Evolutionary conservation across 2,888 invertebrate species (phyloP).

Genomic region (Xestobium rufovillosum): DNA sequence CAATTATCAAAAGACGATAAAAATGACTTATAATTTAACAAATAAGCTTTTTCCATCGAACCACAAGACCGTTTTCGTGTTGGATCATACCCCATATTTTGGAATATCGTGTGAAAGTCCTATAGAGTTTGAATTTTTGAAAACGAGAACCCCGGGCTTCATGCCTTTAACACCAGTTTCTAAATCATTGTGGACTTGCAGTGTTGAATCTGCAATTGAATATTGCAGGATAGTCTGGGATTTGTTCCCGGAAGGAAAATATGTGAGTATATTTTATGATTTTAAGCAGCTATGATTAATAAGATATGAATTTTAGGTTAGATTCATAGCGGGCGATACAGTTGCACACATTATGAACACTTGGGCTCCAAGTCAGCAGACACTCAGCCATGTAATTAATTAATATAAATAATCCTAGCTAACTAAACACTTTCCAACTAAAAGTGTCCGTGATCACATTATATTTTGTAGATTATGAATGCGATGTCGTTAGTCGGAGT

Average conservation of each 20-base stretch:
- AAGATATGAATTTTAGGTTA: conserved; percentile 50
- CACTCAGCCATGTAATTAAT: conserved; percentile 69
- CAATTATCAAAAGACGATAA: too few species aligned
- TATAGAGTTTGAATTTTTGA: conserved; percentile 75
- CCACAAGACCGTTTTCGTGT: conserved; percentile 92
- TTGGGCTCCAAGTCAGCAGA: conserved; percentile 79
- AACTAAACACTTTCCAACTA: not conserved
- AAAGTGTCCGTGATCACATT: conserved; percentile 14
- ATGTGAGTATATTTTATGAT: conserved; percentile 48
- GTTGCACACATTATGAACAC: conserved; percentile 77
- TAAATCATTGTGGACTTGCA: conserved; percentile 94
- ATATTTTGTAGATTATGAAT: conserved; percentile 60
- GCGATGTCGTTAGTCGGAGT: conserved; percentile 76
- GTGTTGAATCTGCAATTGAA: conserved; percentile 91
- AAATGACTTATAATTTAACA: conserved; percentile 19
- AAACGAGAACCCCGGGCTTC: conserved; percentile 60
- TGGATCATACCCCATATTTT: conserved; percentile 91
- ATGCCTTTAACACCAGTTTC: conserved; percentile 76
- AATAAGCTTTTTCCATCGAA: conserved; percentile 61
- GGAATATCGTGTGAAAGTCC: conserved; percentile 75
- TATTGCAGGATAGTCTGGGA: conserved; percentile 97
- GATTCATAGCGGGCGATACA: conserved; percentile 83
- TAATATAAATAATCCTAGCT: conserved; percentile 10
- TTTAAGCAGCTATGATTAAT: conserved; percentile 7
- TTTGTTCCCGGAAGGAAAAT: conserved; percentile 84